phyloP scores from a whole-genome alignment of 2,797 vertebrate genomes.

The Trachops cirrhosus region DNA sequence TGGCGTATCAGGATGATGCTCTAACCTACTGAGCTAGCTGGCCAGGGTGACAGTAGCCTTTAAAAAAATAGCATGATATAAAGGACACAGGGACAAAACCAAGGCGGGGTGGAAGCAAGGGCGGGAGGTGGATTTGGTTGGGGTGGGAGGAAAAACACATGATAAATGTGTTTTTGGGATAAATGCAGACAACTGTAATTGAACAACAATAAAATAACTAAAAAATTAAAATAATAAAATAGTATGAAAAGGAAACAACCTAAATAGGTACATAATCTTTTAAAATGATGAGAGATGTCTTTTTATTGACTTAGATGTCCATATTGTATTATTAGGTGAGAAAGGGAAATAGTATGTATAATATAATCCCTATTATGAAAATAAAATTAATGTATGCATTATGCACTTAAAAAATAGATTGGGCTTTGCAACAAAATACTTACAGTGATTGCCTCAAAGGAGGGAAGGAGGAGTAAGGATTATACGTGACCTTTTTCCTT shows the following conservation, averaged over 20 bases:
- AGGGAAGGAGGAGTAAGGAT: not conserved
- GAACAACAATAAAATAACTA: no score
- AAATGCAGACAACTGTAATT: no score
- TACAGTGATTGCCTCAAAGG: not conserved
- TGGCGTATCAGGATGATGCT: not conserved
- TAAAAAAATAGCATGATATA: not conserved
- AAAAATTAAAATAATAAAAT: no score
- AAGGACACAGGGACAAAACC: no score
- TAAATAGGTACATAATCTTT: not conserved
- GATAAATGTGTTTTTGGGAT: no score
- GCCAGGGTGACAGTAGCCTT: not conserved
- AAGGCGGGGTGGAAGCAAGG: no score
- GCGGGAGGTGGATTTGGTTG: no score
- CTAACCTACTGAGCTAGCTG: not conserved
- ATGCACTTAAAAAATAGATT: not conserved
- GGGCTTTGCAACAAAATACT: not conserved
- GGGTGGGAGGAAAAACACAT: no score
- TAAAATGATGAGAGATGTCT: not conserved
- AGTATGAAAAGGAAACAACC: not conserved
- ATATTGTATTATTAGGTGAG: not conserved
- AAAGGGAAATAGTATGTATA: slow-evolving; percentile 22
- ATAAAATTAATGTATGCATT: not conserved
- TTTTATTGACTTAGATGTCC: not conserved
- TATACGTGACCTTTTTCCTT: not conserved
- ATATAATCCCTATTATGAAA: not conserved